A percentile compares a stretch with the other conserved stretches of the same genome.
Conservation (phyloP, 37 sponge, comb jelly and placozoan genomes). For the Chondrilla cf. caribensis region DNA sequence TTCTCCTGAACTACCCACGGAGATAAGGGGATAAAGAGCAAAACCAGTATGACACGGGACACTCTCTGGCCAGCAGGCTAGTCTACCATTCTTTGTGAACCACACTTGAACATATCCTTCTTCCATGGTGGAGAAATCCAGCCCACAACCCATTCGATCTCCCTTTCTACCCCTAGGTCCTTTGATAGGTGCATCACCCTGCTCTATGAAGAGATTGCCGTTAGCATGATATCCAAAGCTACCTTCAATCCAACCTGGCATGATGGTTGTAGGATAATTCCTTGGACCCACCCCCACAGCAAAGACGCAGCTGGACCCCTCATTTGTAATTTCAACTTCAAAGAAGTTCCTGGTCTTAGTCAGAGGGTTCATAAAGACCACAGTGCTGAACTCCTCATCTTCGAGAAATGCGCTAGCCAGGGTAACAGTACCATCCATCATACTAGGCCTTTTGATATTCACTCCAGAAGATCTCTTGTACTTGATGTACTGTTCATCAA, state of each 20-base stretch:
- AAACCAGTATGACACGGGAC: too few species aligned
- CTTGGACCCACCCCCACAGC: constrained; percentile 56
- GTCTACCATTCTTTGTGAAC: constrained; percentile 77
- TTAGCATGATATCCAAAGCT: constrained; percentile 75
- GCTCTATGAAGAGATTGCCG: constrained; percentile 48
- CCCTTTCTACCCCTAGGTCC: constrained; percentile 58
- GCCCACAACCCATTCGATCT: constrained; percentile 75
- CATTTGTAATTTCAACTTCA: constrained; percentile 52
- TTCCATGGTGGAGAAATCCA: constrained; percentile 39
- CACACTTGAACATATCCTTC: constrained; percentile 55
- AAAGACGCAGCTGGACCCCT: constrained; percentile 50
- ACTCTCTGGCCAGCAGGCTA: too few species aligned
- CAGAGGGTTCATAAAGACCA: too few species aligned
- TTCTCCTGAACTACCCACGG: too few species aligned
- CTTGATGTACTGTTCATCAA: neutral
- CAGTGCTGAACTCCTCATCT: too few species aligned
- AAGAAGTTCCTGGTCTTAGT: constrained; percentile 38
- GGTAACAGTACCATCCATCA: too few species aligned
- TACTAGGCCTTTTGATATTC: too few species aligned
- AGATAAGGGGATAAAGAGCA: too few species aligned
- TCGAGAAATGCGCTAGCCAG: too few species aligned
- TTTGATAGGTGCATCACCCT: constrained; percentile 43
- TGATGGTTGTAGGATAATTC: constrained; percentile 42
- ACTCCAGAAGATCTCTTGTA: too few species aligned
- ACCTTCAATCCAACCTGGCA: constrained; percentile 72